A percentile compares a stretch with the other conserved stretches of the same genome.
phyloP scores from a whole-genome alignment of 2,113 vertebrate species.

The Felis catus region F.catus_Fca126_mat1.0 CM031418.1:122025001-122025500 shows the following conservation, averaged over 20 bases:
- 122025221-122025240: background rate
- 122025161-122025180: background rate
- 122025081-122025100: background rate
- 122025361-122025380: background rate
- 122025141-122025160: background rate
- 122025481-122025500: background rate
- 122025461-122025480: background rate
- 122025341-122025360: background rate
- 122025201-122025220: background rate
- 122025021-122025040: background rate
- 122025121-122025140: background rate
- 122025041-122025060: background rate
- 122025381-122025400: background rate
- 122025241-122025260: background rate
- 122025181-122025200: background rate
- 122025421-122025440: background rate
- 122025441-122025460: background rate
- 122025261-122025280: background rate
- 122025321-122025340: background rate
- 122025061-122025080: background rate
- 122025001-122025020: background rate
- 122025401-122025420: background rate
- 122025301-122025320: background rate
- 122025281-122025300: background rate
- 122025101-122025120: background rate